Conservation (phyloP, 2,888 invertebrate species). For the Chloroclystis v-ata region DNA sequence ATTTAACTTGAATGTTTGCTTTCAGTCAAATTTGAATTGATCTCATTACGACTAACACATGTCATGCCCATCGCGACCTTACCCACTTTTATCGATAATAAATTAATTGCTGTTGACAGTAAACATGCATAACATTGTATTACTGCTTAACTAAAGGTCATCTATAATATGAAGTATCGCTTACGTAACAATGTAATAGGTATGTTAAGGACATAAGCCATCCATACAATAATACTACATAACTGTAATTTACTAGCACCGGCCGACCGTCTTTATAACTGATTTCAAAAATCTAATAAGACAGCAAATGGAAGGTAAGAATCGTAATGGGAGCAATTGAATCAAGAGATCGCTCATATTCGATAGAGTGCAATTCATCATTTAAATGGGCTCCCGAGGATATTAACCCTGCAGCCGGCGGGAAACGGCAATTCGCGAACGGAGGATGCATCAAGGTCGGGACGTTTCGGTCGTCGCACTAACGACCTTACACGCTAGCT, state of each 20-base stretch:
- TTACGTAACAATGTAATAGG: slow-evolving; percentile 11
- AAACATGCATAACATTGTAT: slow-evolving; percentile 37
- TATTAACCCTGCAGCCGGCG: slow-evolving; percentile 55
- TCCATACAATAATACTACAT: too few relatives aligned
- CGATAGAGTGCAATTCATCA: slow-evolving; percentile 33
- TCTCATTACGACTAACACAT: slow-evolving; percentile 31
- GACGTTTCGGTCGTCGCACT: slow-evolving; percentile 61
- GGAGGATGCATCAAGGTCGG: slow-evolving; percentile 66
- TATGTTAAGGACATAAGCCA: too few relatives aligned
- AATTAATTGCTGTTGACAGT: slow-evolving; percentile 38
- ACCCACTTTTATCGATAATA: slow-evolving; percentile 42
- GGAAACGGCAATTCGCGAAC: slow-evolving; percentile 50
- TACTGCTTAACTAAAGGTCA: slow-evolving; percentile 32
- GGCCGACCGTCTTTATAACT: slow-evolving; percentile 22
- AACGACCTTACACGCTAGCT: slow-evolving; percentile 48
- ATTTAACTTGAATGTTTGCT: slow-evolving; percentile 35
- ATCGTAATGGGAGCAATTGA: slow-evolving; percentile 23
- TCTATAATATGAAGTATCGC: slow-evolving; percentile 23
- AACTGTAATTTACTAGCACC: too few relatives aligned
- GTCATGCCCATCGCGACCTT: slow-evolving; percentile 48
- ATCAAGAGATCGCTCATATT: slow-evolving; percentile 25
- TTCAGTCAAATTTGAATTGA: slow-evolving; percentile 32
- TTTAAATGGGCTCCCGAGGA: slow-evolving; percentile 43
- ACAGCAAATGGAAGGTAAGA: slow-evolving; percentile 20
- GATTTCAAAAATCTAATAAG: slow-evolving; percentile 31